A percentile compares a stretch with the other conserved stretches of the same genome.
phyloP scores from a whole-genome alignment of 2,113 vertebrate species.

The Misgurnus anguillicaudatus region DNA sequence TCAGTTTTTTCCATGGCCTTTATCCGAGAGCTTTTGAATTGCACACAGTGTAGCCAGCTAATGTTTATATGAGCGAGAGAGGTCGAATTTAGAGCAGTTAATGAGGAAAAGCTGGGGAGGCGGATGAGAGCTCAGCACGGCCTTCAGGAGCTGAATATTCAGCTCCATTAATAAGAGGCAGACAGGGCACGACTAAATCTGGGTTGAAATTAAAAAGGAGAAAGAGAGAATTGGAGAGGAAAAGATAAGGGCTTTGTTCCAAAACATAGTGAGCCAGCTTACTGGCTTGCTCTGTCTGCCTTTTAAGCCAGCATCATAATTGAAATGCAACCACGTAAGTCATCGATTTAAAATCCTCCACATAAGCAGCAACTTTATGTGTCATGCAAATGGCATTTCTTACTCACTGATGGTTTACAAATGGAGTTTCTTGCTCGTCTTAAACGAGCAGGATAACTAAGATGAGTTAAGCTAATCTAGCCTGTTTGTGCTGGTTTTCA shows the following conservation, averaged over 20 bases:
- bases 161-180: conserved; percentile 42
- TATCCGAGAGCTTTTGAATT: conserved; percentile 22
- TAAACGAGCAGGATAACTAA: too few species aligned
- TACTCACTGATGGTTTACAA: too few species aligned
- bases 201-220: conserved; percentile 9
- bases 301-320: neutral
- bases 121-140: conserved; percentile 4
- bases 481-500: too few species aligned
- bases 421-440: too few species aligned
- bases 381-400: neutral
- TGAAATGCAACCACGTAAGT: neutral
- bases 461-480: too few species aligned
- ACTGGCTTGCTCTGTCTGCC: neutral
- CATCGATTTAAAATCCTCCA: neutral
- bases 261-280: neutral
- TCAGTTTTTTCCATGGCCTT: too few species aligned
- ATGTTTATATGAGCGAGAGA: conserved; percentile 24
- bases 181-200: conserved; percentile 11
- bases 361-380: neutral
- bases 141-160: conserved; percentile 41
- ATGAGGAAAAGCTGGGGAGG: conserved; percentile 39
- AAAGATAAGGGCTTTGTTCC: conserved; percentile 4
- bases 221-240: neutral
- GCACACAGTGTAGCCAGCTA: conserved; percentile 28
- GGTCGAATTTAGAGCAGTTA: conserved; percentile 20